Conservation (phyloP, 1,140 invertebrate species). For the Centruroides sculpturatus region DNA sequence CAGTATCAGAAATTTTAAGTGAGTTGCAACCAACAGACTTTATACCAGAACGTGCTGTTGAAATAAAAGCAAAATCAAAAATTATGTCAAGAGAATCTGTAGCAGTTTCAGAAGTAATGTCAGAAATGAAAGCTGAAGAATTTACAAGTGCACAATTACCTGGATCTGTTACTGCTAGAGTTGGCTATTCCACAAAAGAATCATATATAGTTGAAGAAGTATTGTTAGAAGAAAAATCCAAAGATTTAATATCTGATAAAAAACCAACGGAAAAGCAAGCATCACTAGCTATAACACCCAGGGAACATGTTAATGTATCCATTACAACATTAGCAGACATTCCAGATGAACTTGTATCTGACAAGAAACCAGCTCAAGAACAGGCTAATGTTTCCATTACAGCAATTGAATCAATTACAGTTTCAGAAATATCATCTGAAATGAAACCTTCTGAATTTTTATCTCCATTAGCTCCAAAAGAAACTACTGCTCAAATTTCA, state of each 20-base stretch:
- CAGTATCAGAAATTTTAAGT: constrained; percentile 14
- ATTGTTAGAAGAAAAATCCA: constrained; percentile 17
- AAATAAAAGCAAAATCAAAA: constrained; percentile 41
- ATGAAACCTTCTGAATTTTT: constrained; percentile 8
- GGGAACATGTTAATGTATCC: constrained; percentile 16
- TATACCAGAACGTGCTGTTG: neutral
- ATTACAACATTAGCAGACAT: constrained; percentile 13
- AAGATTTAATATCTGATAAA: constrained; percentile 18
- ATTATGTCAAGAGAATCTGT: constrained; percentile 23
- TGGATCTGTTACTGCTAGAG: neutral
- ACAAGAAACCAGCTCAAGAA: constrained; percentile 15
- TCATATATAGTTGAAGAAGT: constrained; percentile 12
- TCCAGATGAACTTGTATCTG: constrained; percentile 13
- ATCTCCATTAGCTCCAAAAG: constrained; percentile 8
- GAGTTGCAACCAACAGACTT: constrained; percentile 5
- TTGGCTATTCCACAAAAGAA: constrained; percentile 10
- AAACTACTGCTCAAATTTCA: constrained; percentile 9
- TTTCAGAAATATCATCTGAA: constrained; percentile 12
- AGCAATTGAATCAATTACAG: constrained; percentile 4
- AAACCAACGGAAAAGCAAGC: constrained; percentile 16
- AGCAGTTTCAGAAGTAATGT: constrained; percentile 12
- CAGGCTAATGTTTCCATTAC: constrained; percentile 7
- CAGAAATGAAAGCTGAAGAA: neutral
- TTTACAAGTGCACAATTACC: neutral
- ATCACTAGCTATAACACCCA: constrained; percentile 18